These are phyloP conservation scores for Epizoanthus stellaris DNA, from an alignment of 92 coral and sea anemone species.

Conservation along the genomic window DNA sequence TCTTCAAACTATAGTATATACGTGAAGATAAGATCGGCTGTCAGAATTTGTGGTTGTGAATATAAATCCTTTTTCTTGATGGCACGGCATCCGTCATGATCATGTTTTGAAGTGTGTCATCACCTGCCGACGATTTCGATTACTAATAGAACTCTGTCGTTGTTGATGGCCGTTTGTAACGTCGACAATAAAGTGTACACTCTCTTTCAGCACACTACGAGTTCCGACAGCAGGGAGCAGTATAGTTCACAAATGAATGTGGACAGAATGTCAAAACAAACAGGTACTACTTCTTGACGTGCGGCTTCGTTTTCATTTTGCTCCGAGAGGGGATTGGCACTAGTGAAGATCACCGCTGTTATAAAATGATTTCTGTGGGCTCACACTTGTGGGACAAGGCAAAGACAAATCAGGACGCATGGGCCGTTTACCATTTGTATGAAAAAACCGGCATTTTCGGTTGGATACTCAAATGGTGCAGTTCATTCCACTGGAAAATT, in stretches of 20 bases:
- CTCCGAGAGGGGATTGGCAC: neutral
- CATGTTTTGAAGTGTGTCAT: neutral
- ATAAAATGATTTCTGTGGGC: neutral
- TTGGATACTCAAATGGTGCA: too few species aligned
- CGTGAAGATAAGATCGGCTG: too few species aligned
- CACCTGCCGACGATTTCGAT: neutral
- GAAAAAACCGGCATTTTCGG: too few species aligned
- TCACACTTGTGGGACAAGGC: neutral
- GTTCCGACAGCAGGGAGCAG: neutral
- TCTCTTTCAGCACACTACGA: neutral
- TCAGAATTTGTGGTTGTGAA: too few species aligned
- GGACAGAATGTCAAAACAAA: neutral
- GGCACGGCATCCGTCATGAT: neutral
- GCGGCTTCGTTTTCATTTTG: too few species aligned
- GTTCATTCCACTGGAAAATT: too few species aligned
- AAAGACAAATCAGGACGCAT: too few species aligned
- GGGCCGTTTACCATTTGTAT: too few species aligned
- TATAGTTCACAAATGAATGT: neutral
- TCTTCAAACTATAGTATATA: too few species aligned
- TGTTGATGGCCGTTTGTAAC: neutral
- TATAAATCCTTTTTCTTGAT: too few species aligned
- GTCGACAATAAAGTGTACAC: neutral
- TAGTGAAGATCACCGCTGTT: slow-evolving; percentile 12
- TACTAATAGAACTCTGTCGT: neutral
- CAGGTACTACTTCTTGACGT: slow-evolving; percentile 2